These are phyloP conservation scores for Tenrec ecaudatus DNA, from an alignment of 2,113 vertebrate species.

Conservation along the genomic window DNA sequence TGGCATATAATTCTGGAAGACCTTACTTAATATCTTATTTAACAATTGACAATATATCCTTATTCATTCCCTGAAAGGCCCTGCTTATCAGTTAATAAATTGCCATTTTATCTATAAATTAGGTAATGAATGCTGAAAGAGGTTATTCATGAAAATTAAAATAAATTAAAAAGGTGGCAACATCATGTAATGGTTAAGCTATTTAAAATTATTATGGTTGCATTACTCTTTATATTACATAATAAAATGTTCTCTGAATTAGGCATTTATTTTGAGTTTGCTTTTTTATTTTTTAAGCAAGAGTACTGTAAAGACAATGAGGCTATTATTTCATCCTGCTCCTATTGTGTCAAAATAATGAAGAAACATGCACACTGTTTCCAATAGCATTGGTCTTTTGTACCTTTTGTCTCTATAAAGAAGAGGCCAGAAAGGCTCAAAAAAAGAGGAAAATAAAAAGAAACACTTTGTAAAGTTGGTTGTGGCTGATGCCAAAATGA, in stretches of 20 bases:
- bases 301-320: not conserved
- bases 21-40: not conserved
- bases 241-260: not conserved
- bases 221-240: not conserved
- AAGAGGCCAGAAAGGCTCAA: not conserved
- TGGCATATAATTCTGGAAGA: not conserved
- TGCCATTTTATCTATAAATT: not conserved
- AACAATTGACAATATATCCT: not conserved
- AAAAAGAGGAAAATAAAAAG: not conserved
- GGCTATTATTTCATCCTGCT: not conserved
- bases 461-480: not conserved
- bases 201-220: conserved; percentile 5
- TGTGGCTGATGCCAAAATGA: not conserved
- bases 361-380: not conserved
- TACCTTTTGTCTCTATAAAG: not conserved
- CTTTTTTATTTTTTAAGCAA: not conserved
- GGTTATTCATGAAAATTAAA: not conserved
- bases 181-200: not conserved
- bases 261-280: not conserved
- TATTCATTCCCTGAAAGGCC: not conserved
- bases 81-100: not conserved
- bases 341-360: not conserved
- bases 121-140: not conserved
- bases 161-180: not conserved
- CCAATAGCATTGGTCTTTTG: not conserved